Conservation (phyloP, 2,888 invertebrate species). For the Subacronicta megacephala region DNA sequence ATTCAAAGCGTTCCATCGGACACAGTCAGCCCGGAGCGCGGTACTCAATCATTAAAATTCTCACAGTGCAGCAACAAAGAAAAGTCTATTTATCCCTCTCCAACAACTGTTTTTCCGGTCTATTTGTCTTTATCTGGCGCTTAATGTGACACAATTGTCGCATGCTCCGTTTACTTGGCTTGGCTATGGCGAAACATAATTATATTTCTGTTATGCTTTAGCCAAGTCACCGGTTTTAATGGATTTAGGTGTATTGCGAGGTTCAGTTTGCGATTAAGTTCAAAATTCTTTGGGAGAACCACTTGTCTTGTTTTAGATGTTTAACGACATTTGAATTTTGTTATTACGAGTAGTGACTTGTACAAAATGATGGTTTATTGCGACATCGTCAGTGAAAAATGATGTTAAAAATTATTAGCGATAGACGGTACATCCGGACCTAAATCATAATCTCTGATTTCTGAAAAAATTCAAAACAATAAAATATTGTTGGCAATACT, state of each 20-base stretch:
- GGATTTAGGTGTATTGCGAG: constrained; percentile 46
- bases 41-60: constrained; percentile 86
- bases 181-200: constrained; percentile 63
- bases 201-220: constrained; percentile 64
- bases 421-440: too few relatives aligned
- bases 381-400: too few relatives aligned
- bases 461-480: too few relatives aligned
- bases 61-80: constrained; percentile 73
- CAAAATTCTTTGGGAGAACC: constrained; percentile 43
- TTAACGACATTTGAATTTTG: neutral
- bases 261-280: constrained; percentile 33
- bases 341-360: neutral
- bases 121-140: constrained; percentile 87
- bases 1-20: constrained; percentile 58
- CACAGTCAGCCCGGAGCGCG: constrained; percentile 51
- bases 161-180: constrained; percentile 85
- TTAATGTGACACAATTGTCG: constrained; percentile 86
- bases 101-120: constrained; percentile 84
- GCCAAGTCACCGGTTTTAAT: constrained; percentile 58
- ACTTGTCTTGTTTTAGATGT: constrained; percentile 12
- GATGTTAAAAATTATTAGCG: too few relatives aligned
- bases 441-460: too few relatives aligned
- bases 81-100: constrained; percentile 82
- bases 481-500: too few relatives aligned
- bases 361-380: neutral